phyloP scores from a whole-genome alignment of 2,797 vertebrate species.

The Enteromius treurensis region DNA sequence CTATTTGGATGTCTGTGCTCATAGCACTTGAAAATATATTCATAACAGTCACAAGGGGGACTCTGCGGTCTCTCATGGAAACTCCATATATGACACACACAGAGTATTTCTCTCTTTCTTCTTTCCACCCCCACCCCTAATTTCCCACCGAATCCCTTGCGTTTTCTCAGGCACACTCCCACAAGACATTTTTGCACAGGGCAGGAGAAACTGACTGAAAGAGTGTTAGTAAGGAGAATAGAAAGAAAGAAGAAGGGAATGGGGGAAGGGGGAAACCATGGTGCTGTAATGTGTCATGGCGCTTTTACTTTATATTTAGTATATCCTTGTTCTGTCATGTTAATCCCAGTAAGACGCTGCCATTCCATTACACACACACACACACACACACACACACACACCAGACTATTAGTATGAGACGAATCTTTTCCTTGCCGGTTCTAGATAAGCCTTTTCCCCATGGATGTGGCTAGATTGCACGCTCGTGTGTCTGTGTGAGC shows the following conservation, averaged over 20 bases:
- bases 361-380: slow-evolving; percentile 12
- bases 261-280: slow-evolving; percentile 8
- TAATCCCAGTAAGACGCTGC: not conserved
- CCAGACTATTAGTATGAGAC: not conserved
- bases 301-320: slow-evolving; percentile 23
- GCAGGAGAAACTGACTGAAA: slow-evolving; percentile 28
- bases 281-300: slow-evolving; percentile 29
- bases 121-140: not conserved
- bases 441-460: slow-evolving; percentile 15
- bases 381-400: slow-evolving; percentile 6
- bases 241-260: not conserved
- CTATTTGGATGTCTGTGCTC: not conserved
- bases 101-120: not conserved
- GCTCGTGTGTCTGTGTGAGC: slow-evolving; percentile 32
- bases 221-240: not conserved
- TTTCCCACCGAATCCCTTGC: slow-evolving; percentile 24
- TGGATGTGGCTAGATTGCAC: slow-evolving; percentile 37
- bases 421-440: not conserved
- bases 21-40: slow-evolving; percentile 7
- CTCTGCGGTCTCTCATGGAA: slow-evolving; percentile 6
- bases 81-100: slow-evolving; percentile 1
- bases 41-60: slow-evolving; percentile 27
- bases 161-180: slow-evolving; percentile 39
- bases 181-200: slow-evolving; percentile 49
- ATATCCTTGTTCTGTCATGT: slow-evolving; percentile 19